Conservation (phyloP, 2,888 invertebrate genomes). For the Aphodius sticticus region DNA sequence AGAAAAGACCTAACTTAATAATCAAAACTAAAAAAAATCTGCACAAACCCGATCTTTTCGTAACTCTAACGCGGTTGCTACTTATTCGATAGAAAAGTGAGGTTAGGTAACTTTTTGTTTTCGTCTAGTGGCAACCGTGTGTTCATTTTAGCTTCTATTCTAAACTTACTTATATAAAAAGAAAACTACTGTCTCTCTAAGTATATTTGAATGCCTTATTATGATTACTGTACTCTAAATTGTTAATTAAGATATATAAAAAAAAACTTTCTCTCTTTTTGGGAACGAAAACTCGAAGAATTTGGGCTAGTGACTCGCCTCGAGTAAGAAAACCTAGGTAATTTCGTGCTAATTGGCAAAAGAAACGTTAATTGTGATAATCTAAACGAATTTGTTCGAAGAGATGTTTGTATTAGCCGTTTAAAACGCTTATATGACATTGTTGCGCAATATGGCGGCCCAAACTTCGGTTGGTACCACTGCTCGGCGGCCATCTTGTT, state of each 20-base stretch:
- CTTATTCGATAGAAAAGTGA: not conserved
- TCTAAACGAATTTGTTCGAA: slow-evolving; percentile 51
- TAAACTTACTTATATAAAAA: not conserved
- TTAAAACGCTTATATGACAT: slow-evolving; percentile 5
- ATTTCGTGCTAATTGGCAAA: not conserved
- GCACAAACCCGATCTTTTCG: not conserved
- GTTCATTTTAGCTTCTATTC: not conserved
- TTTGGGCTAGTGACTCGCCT: slow-evolving; percentile 20
- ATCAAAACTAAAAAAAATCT: not conserved
- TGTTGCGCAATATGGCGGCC: not conserved
- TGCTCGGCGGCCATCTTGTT: not conserved
- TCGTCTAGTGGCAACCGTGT: not conserved
- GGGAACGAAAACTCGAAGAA: not conserved
- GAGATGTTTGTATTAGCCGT: slow-evolving; percentile 26
- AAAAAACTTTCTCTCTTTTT: not conserved
- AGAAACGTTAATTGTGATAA: slow-evolving; percentile 51
- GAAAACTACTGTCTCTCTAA: not conserved
- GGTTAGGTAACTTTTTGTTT: not conserved
- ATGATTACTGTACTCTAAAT: slow-evolving; percentile 19
- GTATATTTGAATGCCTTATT: slow-evolving; percentile 37
- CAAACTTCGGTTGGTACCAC: not conserved
- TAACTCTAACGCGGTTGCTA: not conserved
- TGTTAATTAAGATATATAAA: not conserved
- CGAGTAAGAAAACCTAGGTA: not conserved
- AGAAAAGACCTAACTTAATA: not conserved